These are phyloP conservation scores for Mythimna impura DNA, from an alignment of 2,888 invertebrate genomes.

Conservation along the genomic window DNA sequence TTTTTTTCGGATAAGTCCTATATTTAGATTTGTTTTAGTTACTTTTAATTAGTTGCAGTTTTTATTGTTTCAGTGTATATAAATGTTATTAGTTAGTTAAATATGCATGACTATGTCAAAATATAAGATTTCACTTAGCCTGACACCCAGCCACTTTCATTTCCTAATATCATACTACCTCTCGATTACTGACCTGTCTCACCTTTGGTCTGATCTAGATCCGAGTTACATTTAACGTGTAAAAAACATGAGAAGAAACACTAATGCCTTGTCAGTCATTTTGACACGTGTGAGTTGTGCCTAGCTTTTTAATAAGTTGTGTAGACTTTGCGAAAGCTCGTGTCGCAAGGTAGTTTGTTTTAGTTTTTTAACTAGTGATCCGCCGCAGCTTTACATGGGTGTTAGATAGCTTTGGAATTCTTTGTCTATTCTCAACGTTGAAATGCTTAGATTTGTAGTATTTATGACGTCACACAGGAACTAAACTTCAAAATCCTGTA, in stretches of 20 bases:
- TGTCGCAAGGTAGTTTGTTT: slow-evolving; percentile 35
- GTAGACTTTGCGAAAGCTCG: slow-evolving; percentile 48
- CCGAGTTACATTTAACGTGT: slow-evolving; percentile 53
- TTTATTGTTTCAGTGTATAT: no score
- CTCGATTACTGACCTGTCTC: slow-evolving; percentile 51
- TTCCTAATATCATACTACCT: slow-evolving; percentile 33
- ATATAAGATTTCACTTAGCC: slow-evolving; percentile 9
- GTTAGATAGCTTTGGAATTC: no score
- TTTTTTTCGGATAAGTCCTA: no score
- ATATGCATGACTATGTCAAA: background rate
- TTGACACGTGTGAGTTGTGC: slow-evolving; percentile 67
- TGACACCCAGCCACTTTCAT: slow-evolving; percentile 36
- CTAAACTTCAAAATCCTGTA: no score
- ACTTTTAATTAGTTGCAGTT: no score
- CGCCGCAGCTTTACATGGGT: no score
- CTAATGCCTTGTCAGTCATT: slow-evolving; percentile 81
- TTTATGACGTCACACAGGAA: no score
- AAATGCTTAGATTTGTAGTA: no score
- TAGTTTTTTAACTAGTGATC: slow-evolving; percentile 15
- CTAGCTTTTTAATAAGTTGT: slow-evolving; percentile 61
- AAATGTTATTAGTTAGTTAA: no score
- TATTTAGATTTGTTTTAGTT: no score
- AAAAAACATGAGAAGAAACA: slow-evolving; percentile 65
- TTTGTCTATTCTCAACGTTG: no score
- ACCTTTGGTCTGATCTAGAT: slow-evolving; percentile 59